Base-by-base conservation (phyloP, 2,797 vertebrate species). In the Mormyrops attenuatus region DNA sequence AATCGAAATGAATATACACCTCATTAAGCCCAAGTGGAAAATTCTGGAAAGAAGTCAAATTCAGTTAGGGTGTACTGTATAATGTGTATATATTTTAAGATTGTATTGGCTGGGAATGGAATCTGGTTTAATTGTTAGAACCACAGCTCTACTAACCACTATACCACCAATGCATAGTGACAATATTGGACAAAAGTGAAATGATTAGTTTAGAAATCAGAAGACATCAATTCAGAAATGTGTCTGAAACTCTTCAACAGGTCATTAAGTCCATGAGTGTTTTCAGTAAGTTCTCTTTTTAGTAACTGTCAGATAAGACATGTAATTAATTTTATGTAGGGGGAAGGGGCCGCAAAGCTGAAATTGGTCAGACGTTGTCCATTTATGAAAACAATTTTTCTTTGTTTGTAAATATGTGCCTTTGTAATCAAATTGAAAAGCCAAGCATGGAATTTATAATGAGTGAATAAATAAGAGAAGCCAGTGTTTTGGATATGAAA, bases 391-490 rank as follows among this genome's bases (percentile, higher is more conserved):
- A 80, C 88, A 88, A 52, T 30, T 82, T 38, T 34, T 44, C 22
- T 89, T 55, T 84, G 34, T 69, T 15, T 4, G 0, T 30, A 15
- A 88, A 55, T 80, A 26, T 8, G 11, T 34, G 57, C 41, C 38
- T 9, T 63, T 66, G 57, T 52, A 22, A 69, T 66, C 22, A 50
- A 85, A 85, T 85, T 85, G 77, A 89, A 89, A 49, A 85, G 22
- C 84, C 47, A 52, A 60, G 63, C 47, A 50, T 50, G 44, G 44
- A 50, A 85, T 20, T 50, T 63, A 15, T 44, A 89, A 55, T 94
- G 93, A 94, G 3, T 93, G 93, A 92, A 92, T 92, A 88, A 90
- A 38, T 85, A 50, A 86, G 52, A 87, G 57, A 47, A 85, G 49
- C 22, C 5, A 50, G 26, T 49, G 63, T 89, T 89, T 89, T 66